Base-by-base conservation (phyloP, 2,113 vertebrate genomes). In the Plecotus auritus region DNA sequence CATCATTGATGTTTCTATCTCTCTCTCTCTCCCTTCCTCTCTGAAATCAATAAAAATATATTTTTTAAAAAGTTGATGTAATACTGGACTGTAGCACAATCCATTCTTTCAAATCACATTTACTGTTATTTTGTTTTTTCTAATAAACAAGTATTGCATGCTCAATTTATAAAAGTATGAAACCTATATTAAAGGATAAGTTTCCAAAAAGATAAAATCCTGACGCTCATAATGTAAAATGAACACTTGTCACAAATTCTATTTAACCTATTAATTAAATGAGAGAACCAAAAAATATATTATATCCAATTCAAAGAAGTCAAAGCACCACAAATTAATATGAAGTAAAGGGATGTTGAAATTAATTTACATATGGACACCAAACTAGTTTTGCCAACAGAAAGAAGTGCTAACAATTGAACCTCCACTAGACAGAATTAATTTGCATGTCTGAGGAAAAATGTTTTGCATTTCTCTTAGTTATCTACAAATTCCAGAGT, bases 31-130 rank as follows among this genome's bases (percentile, higher is more conserved):
- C 22, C 56, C 22, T 59, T 59, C 23, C 56, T 11, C 26, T 61
- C 26, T 61, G 10, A 61, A 61, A 61, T 28, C 11, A 61, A 61
- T 61, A 28, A 61, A 61, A 61, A 61, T 28, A 61, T 61, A 61
- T 26, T 28, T 49, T 47, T 23, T 61, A 4, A 32, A 77, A 89
- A 90, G 11, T 87, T 37, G 10, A 64, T 49, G 18, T 86, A 78
- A 74, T 45, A 73, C 9, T 66, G 69, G n/a, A 6, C n/a, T 59
- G 17, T 49, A 30, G 20, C 18, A 85, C 42, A 74, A 73, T 47
- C 70, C 49, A 69, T 22, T 80, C 45, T 95, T 88, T 73, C 72
- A 94, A 88, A 85, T 92, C 70, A 74, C 16, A 67, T 76, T 78
- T 83, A 17, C 67, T 89, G 3, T 23, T 82, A 67, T 85, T 80